Evolutionary conservation across 2,888 invertebrate genomes (phyloP), one percentile per base, ranked within the genome.

Genomic region (Yponomeuta malinellus): DNA sequence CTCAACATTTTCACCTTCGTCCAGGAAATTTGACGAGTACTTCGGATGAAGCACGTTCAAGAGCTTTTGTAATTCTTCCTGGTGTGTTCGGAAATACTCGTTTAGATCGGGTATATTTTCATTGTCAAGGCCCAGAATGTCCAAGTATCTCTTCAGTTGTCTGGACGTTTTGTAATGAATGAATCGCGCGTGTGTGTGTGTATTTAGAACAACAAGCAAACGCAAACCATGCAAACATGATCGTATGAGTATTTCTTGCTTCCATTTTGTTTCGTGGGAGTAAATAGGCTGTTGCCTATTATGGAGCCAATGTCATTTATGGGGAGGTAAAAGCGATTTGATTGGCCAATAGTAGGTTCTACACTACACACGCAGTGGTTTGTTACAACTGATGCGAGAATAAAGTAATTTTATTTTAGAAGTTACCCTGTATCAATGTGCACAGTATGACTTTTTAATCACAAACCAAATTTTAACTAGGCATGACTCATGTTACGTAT

Each of bases 81-180:
- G 90, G 71, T 92, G 92, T 63, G 80, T 80, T 74, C 85, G 84
- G 73, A 89, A 91, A 71, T 91, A 92, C 71, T 87, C 80, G 73
- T 86, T 88, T 73, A 91, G 76, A 75, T 90, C 91, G 6, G 86
- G 82, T 2, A 84, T 83, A 68, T 81, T 89, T 71, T 91, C 90
- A 71, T 93, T 89, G 71, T 90, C 89, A 23, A 91, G 88, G 77
- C 90, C 93, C 79, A 94, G 88, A 89, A 94, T 94, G 87, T 94
- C 93, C 87, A 94, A 89, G 84, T 94, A 94, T 78, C 94, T 93
- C 84, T 87, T 90, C 81, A 92, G 83, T 82, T 93, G 90, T 82
- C 93, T 93, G 83, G 77, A 76, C 76, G 79, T 82, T 79, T 52
- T 69, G 33, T 64, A n/a, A 72, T 70, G 71, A 74, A 71, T 72